These are phyloP conservation scores for Bombus pascuorum DNA, from an alignment of 1,140 invertebrate species.

Conservation along the genomic window DNA sequence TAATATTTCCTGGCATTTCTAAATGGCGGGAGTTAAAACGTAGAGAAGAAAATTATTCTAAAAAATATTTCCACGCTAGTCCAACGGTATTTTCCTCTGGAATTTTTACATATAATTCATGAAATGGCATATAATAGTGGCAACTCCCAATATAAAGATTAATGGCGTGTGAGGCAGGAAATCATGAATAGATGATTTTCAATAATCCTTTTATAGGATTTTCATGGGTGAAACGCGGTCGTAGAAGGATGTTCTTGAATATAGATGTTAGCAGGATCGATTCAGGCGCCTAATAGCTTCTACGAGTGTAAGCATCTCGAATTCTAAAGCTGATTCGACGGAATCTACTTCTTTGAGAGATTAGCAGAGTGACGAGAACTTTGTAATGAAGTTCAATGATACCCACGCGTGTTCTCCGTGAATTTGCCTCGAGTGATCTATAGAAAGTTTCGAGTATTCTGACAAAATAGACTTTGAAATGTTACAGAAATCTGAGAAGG, in stretches of 20 bases:
- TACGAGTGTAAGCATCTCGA: neutral
- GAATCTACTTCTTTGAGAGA: neutral
- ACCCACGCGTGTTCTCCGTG: neutral
- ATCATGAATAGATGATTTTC: neutral
- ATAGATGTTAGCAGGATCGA: neutral
- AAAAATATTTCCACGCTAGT: too few species aligned
- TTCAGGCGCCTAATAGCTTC: neutral
- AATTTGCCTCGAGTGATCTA: neutral
- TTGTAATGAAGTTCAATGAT: neutral
- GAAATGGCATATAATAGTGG: neutral
- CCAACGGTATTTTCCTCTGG: neutral
- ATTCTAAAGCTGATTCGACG: neutral
- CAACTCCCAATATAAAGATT: neutral
- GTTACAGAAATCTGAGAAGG: too few species aligned
- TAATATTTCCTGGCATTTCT: too few species aligned
- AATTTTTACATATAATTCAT: neutral
- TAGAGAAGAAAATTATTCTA: too few species aligned
- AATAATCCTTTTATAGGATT: neutral
- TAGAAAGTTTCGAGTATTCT: neutral
- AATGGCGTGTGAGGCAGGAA: neutral
- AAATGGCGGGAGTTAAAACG: too few species aligned
- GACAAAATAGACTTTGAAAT: neutral
- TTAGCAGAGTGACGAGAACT: neutral
- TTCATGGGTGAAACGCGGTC: neutral
- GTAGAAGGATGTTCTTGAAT: neutral